These are phyloP conservation scores for Cheilosia scutellata DNA, from an alignment of 2,888 invertebrate genomes.

Conservation along the genomic window DNA sequence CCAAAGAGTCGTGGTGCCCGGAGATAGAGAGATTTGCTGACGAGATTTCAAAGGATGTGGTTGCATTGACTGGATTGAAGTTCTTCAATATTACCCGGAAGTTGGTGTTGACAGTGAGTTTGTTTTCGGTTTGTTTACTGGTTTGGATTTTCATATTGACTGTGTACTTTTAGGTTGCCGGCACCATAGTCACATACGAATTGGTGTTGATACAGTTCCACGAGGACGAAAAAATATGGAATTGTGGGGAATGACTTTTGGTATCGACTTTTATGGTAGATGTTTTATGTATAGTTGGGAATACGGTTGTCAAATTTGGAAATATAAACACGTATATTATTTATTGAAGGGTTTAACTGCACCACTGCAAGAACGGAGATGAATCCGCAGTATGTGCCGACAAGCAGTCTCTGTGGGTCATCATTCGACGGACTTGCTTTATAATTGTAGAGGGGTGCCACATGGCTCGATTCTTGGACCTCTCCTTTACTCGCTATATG, in stretches of 20 bases:
- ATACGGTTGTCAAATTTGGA: not conserved
- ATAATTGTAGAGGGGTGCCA: too few relatives aligned
- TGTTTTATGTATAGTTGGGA: not conserved
- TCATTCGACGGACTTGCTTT: too few relatives aligned
- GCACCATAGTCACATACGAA: slow-evolving; percentile 87
- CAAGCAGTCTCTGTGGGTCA: too few relatives aligned
- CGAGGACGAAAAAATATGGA: slow-evolving; percentile 81
- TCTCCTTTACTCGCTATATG: too few relatives aligned
- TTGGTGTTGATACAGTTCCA: slow-evolving; percentile 86
- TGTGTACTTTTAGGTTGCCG: slow-evolving; percentile 84
- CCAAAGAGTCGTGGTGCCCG: slow-evolving; percentile 82
- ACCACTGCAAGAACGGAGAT: not conserved
- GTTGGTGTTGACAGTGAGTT: slow-evolving; percentile 80
- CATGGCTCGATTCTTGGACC: too few relatives aligned
- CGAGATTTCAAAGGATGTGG: slow-evolving; percentile 80
- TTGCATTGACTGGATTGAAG: slow-evolving; percentile 82
- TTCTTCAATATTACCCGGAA: slow-evolving; percentile 82
- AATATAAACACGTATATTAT: too few relatives aligned
- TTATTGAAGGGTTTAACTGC: too few relatives aligned
- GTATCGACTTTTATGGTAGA: too few relatives aligned
- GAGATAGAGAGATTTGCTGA: slow-evolving; percentile 83
- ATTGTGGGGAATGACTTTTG: slow-evolving; percentile 76
- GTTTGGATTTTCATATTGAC: not conserved
- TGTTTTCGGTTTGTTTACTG: not conserved
- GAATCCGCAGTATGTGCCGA: too few relatives aligned